Percentiles rank a stretch among this genome's conserved stretches.
phyloP scores from a whole-genome alignment of 2,888 invertebrate genomes.

The Atrina japonica region DNA sequence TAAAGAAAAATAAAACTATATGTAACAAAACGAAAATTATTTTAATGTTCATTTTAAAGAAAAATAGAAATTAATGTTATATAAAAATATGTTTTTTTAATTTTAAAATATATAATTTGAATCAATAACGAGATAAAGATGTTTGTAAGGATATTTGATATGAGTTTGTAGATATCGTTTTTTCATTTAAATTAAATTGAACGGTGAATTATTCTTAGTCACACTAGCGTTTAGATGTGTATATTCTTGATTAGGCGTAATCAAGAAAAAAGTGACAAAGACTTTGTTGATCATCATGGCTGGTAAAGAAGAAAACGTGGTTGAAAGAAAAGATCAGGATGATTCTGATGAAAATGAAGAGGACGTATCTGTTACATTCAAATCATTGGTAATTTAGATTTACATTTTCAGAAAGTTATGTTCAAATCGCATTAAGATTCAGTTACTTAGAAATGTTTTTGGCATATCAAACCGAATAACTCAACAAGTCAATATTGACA shows the following conservation, averaged over 20 bases:
- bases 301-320: conserved; percentile 8
- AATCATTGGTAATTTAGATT: conserved; percentile 51
- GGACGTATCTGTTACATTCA: conserved; percentile 44
- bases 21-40: background rate
- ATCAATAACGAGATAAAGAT: no score
- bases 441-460: no score
- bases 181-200: background rate
- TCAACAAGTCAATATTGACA: no score
- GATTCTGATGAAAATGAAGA: conserved; percentile 2
- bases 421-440: no score
- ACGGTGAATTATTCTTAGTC: background rate
- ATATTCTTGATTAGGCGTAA: no score
- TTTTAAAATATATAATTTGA: background rate
- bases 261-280: conserved; percentile 1
- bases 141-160: no score
- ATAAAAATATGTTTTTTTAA: background rate
- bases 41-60: no score
- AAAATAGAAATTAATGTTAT: background rate
- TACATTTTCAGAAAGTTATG: no score
- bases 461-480: no score
- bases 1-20: background rate
- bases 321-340: background rate
- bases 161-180: no score
- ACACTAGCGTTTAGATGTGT: background rate
- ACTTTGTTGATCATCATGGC: background rate